Conservation (phyloP, 1,140 invertebrate genomes). For the Pseudoatta argentina region DNA sequence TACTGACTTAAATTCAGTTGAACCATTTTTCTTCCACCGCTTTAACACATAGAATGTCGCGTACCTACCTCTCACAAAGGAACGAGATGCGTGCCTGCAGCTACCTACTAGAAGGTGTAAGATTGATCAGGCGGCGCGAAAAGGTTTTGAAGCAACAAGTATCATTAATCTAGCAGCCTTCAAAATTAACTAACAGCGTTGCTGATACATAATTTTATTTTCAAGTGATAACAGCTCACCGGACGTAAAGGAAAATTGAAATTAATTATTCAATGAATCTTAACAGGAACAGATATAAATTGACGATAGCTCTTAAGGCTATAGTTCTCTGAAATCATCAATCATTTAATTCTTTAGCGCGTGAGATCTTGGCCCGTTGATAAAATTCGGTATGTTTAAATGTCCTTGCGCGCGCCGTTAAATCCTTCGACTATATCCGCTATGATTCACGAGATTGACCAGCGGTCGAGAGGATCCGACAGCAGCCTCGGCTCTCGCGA, state of each 20-base stretch:
- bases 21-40: slow-evolving; percentile 5
- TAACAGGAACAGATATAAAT: slow-evolving; percentile 26
- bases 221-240: slow-evolving; percentile 36
- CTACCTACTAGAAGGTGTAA: slow-evolving; percentile 13
- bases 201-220: slow-evolving; percentile 60
- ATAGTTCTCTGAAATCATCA: background rate
- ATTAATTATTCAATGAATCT: slow-evolving; percentile 51
- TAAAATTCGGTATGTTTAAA: slow-evolving; percentile 44
- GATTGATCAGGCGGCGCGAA: slow-evolving; percentile 51
- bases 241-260: slow-evolving; percentile 38
- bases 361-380: slow-evolving; percentile 1
- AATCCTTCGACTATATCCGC: slow-evolving; percentile 65
- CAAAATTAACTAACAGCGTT: slow-evolving; percentile 39
- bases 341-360: slow-evolving; percentile 37
- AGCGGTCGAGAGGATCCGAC: slow-evolving; percentile 73
- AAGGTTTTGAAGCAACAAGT: slow-evolving; percentile 57
- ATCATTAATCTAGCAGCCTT: slow-evolving; percentile 54
- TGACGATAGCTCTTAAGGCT: slow-evolving; percentile 2
- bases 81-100: slow-evolving; percentile 40
- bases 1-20: background rate
- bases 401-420: slow-evolving; percentile 50
- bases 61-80: slow-evolving; percentile 28
- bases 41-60: background rate
- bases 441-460: slow-evolving; percentile 76
- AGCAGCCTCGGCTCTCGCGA: slow-evolving; percentile 65